Evolutionary conservation across 2,113 vertebrate genomes (phyloP).

Genomic region (Calyptommatus sinebrachiatus): DNA sequence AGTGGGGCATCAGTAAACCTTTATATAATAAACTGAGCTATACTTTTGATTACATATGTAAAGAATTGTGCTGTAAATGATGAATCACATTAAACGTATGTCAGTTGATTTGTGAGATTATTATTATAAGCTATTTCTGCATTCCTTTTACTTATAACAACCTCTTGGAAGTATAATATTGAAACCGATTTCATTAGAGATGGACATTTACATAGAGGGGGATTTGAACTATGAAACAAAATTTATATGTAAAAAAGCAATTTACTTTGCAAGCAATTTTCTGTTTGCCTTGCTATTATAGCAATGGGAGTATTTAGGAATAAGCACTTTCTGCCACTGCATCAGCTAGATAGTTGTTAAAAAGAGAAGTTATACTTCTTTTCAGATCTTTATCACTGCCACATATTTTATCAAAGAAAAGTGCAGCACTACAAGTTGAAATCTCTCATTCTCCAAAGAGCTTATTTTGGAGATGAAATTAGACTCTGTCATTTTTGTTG

Average conservation of each 20-base stretch:
- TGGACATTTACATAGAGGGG: conserved; percentile 12
- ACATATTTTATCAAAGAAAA: conserved; percentile 21
- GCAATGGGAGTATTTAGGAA: conserved; percentile 30
- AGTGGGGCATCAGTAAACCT: too few relatives aligned
- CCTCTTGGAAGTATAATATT: conserved; percentile 13
- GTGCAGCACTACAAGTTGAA: conserved; percentile 12
- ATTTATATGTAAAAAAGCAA: conserved; percentile 20
- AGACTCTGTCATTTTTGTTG: background rate
- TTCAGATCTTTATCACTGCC: conserved; percentile 26
- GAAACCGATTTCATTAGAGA: conserved; percentile 30
- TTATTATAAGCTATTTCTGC: conserved; percentile 12
- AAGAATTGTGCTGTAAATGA: background rate
- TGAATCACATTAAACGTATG: background rate
- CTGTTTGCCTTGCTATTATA: conserved; percentile 27
- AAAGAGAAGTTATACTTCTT: conserved; percentile 31
- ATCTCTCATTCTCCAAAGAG: conserved; percentile 3
- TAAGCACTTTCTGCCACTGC: conserved; percentile 26
- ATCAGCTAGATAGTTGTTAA: conserved; percentile 27
- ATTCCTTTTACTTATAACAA: conserved; percentile 20
- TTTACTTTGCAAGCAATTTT: conserved; percentile 26
- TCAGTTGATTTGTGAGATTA: background rate
- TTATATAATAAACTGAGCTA: background rate
- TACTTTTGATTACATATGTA: background rate
- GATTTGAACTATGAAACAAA: conserved; percentile 11
- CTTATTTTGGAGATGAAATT: conserved; percentile 5